Evolutionary conservation across 2,113 vertebrate genomes (phyloP).

Genomic region (Rhineura floridana): DNA sequence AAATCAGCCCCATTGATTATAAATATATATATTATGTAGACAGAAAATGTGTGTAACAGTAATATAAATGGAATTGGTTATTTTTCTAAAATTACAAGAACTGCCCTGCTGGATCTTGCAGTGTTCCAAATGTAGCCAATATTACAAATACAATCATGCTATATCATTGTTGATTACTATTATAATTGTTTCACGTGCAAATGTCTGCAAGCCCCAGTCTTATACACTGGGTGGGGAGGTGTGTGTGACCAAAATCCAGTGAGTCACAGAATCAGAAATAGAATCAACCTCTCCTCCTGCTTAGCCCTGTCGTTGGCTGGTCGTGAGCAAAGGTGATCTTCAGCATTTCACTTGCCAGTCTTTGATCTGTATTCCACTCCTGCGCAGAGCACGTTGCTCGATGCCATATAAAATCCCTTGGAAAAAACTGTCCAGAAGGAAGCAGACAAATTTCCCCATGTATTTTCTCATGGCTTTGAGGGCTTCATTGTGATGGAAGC

Average conservation of each 20-base stretch:
- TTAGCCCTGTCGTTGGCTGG: slow-evolving; percentile 1
- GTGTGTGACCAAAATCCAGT: background rate
- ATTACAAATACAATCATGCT: background rate
- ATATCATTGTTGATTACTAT: slow-evolving; percentile 24
- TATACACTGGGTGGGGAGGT: background rate
- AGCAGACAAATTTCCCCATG: slow-evolving; percentile 48
- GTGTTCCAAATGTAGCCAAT: background rate
- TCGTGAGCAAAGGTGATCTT: slow-evolving; percentile 24
- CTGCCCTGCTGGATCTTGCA: background rate
- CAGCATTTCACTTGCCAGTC: background rate
- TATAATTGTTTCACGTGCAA: slow-evolving; percentile 16
- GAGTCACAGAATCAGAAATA: slow-evolving; percentile 28
- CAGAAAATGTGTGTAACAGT: background rate
- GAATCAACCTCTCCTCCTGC: slow-evolving; percentile 11
- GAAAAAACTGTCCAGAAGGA: background rate
- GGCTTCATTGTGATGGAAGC: slow-evolving; percentile 62
- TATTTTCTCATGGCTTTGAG: slow-evolving; percentile 52
- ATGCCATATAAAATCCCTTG: background rate
- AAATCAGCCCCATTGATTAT: slow-evolving; percentile 43
- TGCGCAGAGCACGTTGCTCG: background rate
- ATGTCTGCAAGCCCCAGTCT: slow-evolving; percentile 27
- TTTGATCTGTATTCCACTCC: slow-evolving; percentile 22
- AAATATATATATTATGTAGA: slow-evolving; percentile 31
- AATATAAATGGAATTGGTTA: background rate
- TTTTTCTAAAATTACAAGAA: background rate